Percentiles rank a stretch among this genome's conserved stretches.
Conservation (phyloP, 2,113 vertebrate species). For the Delphinapterus leucas region DNA sequence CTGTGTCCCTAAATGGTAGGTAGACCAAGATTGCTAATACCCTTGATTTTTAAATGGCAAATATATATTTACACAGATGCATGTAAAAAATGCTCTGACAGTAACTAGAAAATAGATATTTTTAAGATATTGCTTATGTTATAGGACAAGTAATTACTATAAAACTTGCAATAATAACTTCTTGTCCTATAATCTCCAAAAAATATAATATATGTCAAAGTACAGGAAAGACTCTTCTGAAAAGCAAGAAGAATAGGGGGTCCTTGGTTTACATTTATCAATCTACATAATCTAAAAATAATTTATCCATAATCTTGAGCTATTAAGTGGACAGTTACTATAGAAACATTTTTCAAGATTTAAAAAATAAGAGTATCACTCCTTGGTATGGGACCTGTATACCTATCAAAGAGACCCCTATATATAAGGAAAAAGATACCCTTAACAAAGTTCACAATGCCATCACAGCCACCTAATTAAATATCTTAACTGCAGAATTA, state of each 20-base stretch:
- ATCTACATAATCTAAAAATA: not conserved
- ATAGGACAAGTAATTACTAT: not conserved
- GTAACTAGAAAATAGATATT: not conserved
- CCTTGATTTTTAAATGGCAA: not conserved
- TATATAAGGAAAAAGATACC: not conserved
- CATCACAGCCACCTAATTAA: not conserved
- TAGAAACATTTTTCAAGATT: not conserved
- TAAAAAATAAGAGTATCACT: not conserved
- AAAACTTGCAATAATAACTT: not conserved
- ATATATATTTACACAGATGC: not conserved
- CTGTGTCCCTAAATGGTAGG: not conserved
- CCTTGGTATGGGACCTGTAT: not conserved
- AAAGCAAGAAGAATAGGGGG: not conserved
- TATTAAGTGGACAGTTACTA: not conserved
- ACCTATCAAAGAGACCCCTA: not conserved
- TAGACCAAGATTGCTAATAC: not conserved
- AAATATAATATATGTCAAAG: not conserved
- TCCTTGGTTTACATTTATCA: not conserved
- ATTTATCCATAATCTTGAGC: not conserved
- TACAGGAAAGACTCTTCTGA: not conserved
- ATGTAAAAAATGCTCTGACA: not conserved
- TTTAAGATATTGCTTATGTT: constrained; percentile 4
- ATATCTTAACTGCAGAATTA: not conserved
- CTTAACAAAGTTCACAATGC: not conserved
- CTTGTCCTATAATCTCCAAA: not conserved